Percentiles rank a stretch among this genome's conserved stretches.
phyloP scores from a whole-genome alignment of 2,797 vertebrate species.

The Melanotaenia boesemani region DNA sequence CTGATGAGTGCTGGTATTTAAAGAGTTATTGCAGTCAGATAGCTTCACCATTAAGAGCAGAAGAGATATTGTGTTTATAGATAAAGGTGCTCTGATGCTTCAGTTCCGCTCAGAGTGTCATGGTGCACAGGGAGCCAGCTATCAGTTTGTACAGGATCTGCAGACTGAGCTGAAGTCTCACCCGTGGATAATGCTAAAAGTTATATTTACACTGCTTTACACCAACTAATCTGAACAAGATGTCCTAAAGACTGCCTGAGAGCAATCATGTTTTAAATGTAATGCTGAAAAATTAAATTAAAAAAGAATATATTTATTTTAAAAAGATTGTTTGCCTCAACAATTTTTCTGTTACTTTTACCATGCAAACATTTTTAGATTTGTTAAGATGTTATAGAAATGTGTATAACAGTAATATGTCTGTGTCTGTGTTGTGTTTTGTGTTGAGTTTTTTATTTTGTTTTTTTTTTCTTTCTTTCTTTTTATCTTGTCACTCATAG shows the following conservation, averaged over 20 bases:
- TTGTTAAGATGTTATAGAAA: no score
- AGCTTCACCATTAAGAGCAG: constrained; percentile 33
- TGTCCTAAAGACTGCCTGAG: neutral
- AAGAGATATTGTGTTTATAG: constrained; percentile 35
- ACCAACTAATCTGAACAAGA: neutral
- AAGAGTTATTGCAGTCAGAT: constrained; percentile 50
- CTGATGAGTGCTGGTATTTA: constrained; percentile 70
- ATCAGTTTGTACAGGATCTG: neutral
- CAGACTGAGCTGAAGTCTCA: constrained; percentile 9
- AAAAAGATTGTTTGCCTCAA: neutral
- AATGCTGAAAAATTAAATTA: neutral
- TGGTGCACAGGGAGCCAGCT: neutral
- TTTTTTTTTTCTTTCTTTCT: no score
- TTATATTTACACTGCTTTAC: constrained; percentile 4
- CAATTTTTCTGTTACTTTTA: no score
- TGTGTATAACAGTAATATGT: no score
- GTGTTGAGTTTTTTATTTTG: no score
- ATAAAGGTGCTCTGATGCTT: constrained; percentile 25
- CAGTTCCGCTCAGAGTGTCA: constrained; percentile 1
- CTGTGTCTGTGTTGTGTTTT: no score
- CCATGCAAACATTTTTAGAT: no score
- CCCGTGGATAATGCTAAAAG: constrained; percentile 8
- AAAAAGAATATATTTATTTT: neutral
- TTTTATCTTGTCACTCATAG: no score
- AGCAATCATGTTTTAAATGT: neutral